Percentiles rank a stretch among this genome's conserved stretches.
Conservation (phyloP, 2,888 invertebrate genomes). For the Cheilosia impressa region DNA sequence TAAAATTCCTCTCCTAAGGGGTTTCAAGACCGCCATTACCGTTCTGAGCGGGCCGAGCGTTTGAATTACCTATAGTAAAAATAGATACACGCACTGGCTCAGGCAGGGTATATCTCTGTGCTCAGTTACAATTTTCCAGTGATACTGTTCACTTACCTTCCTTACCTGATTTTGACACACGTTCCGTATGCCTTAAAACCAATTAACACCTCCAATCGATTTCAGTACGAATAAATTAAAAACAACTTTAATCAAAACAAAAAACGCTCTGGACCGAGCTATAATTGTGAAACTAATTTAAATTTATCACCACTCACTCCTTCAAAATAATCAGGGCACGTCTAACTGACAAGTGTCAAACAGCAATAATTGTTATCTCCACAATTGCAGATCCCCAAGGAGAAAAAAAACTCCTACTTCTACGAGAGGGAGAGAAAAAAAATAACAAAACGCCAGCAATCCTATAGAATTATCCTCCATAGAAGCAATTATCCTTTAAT, state of each 20-base stretch:
- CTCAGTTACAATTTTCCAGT: too few species aligned
- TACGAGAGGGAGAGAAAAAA: slow-evolving; percentile 9
- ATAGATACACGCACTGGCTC: too few species aligned
- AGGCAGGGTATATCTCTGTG: too few species aligned
- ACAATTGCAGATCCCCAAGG: slow-evolving; percentile 64
- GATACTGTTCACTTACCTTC: too few species aligned
- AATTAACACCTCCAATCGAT: slow-evolving; percentile 1
- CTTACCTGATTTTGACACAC: too few species aligned
- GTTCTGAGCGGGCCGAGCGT: too few species aligned
- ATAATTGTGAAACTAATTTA: slow-evolving; percentile 62
- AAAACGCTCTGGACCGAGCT: not conserved
- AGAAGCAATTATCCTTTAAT: slow-evolving; percentile 74
- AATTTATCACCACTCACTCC: slow-evolving; percentile 57
- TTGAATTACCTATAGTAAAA: too few species aligned
- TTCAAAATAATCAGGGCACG: slow-evolving; percentile 23
- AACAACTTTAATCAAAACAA: not conserved
- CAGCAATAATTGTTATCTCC: slow-evolving; percentile 73
- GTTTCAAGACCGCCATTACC: too few species aligned
- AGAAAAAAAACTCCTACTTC: slow-evolving; percentile 7
- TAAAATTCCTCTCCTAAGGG: too few species aligned
- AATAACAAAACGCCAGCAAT: slow-evolving; percentile 28
- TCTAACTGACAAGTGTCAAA: slow-evolving; percentile 68
- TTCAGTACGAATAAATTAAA: not conserved
- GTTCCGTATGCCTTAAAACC: not conserved
- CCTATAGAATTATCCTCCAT: slow-evolving; percentile 47